Evolutionary conservation across 2,113 vertebrate genomes (phyloP).

Genomic region (Tricholaema leucomelas): DNA sequence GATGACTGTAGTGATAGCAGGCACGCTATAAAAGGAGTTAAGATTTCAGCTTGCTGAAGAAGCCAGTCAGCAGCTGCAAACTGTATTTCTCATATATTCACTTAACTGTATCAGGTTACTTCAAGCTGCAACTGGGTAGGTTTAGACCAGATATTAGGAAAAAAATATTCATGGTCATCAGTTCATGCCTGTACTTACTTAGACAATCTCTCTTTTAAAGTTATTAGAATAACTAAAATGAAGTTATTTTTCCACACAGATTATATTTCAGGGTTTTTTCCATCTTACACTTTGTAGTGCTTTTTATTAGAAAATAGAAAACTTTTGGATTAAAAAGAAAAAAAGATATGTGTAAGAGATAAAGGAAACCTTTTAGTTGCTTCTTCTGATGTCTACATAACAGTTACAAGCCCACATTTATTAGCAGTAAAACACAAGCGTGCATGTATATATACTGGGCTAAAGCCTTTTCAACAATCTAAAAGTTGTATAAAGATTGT

Average conservation of each 20-base stretch:
- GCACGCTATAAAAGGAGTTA: not conserved
- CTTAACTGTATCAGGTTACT: not conserved
- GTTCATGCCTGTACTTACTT: not conserved
- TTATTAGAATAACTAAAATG: not conserved
- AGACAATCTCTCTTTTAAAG: not conserved
- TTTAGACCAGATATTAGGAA: too few species aligned
- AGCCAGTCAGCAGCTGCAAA: not conserved
- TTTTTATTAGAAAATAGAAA: not conserved
- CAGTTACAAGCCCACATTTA: not conserved
- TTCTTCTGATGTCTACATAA: not conserved
- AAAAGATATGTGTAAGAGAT: not conserved
- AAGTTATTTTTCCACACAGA: not conserved
- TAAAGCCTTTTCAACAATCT: not conserved
- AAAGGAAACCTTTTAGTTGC: not conserved
- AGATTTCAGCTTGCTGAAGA: not conserved
- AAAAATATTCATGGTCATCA: not conserved
- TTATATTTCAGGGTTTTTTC: not conserved
- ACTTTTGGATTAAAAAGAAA: not conserved
- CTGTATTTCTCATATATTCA: conserved; percentile 69
- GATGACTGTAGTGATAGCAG: not conserved
- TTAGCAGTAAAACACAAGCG: not conserved
- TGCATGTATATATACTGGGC: not conserved
- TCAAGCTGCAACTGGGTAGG: too few species aligned
- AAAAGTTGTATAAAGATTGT: not conserved
- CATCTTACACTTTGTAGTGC: not conserved